Conservation (phyloP, 2,113 vertebrate species). For the Stigmatopora argus region DNA sequence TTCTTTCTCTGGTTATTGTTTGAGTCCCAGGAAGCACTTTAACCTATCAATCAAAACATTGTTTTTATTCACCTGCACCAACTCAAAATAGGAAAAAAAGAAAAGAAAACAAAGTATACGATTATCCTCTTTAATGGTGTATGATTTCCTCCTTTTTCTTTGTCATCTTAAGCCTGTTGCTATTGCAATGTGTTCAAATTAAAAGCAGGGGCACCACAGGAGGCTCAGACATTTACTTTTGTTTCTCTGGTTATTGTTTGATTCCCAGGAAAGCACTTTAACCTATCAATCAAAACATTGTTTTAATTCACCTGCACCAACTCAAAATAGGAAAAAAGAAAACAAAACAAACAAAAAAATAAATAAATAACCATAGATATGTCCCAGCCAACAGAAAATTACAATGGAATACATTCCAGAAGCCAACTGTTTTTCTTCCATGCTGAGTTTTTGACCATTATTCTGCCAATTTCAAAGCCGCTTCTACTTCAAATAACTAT, state of each 20-base stretch:
- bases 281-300: neutral
- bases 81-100: neutral
- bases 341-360: neutral
- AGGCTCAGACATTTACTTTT: neutral
- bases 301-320: neutral
- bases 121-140: neutral
- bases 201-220: neutral
- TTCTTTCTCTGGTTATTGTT: neutral
- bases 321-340: neutral
- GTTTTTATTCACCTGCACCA: neutral
- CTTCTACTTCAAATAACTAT: neutral
- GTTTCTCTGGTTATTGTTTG: neutral
- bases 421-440: conserved; percentile 8
- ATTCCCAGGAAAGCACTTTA: conserved; percentile 1
- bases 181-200: neutral
- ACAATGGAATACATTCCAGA: neutral
- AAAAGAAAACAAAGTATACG: neutral
- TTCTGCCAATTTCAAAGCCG: neutral
- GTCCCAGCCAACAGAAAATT: neutral
- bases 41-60: neutral
- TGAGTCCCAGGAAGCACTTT: neutral
- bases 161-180: neutral
- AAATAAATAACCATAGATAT: neutral
- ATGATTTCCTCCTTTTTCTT: neutral
- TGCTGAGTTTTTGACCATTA: conserved; percentile 1